Conservation (phyloP, 2,113 vertebrate species). For the Machaerirhynchus nigripectus region DNA sequence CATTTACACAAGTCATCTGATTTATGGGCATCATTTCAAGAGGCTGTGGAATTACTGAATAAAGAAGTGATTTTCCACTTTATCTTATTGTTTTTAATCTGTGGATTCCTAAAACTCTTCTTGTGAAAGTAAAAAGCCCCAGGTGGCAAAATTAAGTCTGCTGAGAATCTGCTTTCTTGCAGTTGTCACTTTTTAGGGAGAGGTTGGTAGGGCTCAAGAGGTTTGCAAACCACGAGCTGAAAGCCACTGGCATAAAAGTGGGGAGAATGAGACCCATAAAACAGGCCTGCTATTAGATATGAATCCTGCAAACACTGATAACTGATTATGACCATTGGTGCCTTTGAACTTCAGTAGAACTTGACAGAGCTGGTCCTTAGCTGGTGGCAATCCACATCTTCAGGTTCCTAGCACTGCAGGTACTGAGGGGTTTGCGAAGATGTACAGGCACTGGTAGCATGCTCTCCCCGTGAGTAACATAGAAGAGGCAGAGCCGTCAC, state of each 20-base stretch:
- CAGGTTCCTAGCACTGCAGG: background rate
- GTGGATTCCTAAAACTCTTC: background rate
- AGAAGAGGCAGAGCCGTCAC: background rate
- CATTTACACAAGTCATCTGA: background rate
- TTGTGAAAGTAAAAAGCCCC: background rate
- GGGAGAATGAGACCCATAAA: background rate
- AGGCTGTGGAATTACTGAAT: background rate
- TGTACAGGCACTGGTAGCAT: fast-evolving
- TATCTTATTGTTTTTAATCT: background rate
- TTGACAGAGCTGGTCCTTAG: background rate
- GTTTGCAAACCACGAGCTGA: background rate
- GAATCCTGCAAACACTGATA: background rate
- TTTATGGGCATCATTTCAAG: background rate
- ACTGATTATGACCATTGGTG: background rate
- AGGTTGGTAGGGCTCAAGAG: background rate
- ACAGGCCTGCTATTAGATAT: background rate
- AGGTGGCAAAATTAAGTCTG: background rate
- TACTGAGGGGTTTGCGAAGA: background rate
- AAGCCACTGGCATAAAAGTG: background rate
- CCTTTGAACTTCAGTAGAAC: background rate
- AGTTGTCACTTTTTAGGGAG: background rate
- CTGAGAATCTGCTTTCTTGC: background rate
- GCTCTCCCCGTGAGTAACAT: fast-evolving
- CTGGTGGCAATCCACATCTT: background rate
- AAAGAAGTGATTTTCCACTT: background rate